Conservation (phyloP, 2,888 invertebrate species). For the Nephrocerus scutellatus region DNA sequence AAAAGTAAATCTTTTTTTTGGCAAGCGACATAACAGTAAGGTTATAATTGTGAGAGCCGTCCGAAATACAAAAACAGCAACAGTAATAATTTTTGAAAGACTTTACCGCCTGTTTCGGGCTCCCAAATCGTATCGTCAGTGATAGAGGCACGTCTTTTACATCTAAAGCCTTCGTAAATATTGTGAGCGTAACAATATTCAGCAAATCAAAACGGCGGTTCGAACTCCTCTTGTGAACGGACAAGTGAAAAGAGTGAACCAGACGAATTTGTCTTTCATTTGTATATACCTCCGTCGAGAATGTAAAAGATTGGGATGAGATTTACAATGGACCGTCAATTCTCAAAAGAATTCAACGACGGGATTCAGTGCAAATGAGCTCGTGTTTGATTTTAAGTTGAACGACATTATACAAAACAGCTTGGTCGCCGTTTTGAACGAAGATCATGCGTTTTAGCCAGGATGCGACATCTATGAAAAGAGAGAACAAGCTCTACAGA, state of each 20-base stretch:
- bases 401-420: constrained; percentile 9
- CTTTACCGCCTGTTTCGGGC: constrained; percentile 17
- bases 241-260: too few species aligned
- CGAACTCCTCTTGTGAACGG: too few species aligned
- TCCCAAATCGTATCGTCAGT: constrained; percentile 16
- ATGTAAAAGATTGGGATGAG: constrained; percentile 12
- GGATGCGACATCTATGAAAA: constrained; percentile 5
- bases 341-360: constrained; percentile 11
- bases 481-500: constrained; percentile 7
- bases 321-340: constrained; percentile 15
- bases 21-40: too few species aligned
- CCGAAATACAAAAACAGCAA: constrained; percentile 17
- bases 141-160: constrained; percentile 21
- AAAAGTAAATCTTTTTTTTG: too few species aligned
- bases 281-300: constrained; percentile 16
- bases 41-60: constrained; percentile 18
- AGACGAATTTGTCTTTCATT: constrained; percentile 13
- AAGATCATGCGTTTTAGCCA: too few species aligned
- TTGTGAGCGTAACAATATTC: constrained; percentile 6
- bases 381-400: constrained; percentile 12
- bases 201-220: too few species aligned
- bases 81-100: constrained; percentile 18
- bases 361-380: constrained; percentile 12
- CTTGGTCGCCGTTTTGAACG: constrained; percentile 5
- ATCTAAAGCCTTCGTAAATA: constrained; percentile 18